phyloP scores from a whole-genome alignment of 2,888 invertebrate species.

The Drosophila mettleri region DNA sequence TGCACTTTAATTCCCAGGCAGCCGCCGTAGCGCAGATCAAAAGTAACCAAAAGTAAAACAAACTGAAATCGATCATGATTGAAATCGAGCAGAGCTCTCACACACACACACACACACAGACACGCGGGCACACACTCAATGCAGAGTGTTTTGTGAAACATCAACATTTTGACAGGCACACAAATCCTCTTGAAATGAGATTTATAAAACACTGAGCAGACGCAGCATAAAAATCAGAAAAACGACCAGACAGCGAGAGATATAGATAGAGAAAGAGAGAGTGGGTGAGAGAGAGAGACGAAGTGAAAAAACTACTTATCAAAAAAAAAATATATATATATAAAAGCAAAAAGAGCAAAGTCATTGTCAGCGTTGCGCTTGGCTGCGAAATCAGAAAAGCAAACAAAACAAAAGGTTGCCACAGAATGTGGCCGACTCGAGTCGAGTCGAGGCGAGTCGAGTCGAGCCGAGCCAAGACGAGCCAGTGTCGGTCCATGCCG shows the following conservation, averaged over 20 bases:
- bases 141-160: slow-evolving; percentile 79
- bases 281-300: not conserved
- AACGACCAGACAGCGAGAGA: not conserved
- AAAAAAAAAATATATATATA: too few species aligned
- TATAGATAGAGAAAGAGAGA: not conserved
- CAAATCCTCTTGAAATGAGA: slow-evolving; percentile 80
- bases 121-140: slow-evolving; percentile 8
- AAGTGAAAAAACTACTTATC: slow-evolving; percentile 16
- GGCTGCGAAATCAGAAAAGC: slow-evolving; percentile 77
- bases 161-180: slow-evolving; percentile 82
- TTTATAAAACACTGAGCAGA: slow-evolving; percentile 78
- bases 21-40: slow-evolving; percentile 59
- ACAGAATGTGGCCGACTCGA: slow-evolving; percentile 51
- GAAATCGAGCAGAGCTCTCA: slow-evolving; percentile 70
- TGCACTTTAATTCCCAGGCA: slow-evolving; percentile 72
- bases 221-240: slow-evolving; percentile 43
- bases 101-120: slow-evolving; percentile 12
- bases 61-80: slow-evolving; percentile 82
- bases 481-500: slow-evolving; percentile 13
- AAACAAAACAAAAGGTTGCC: slow-evolving; percentile 72
- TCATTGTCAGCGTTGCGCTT: slow-evolving; percentile 82
- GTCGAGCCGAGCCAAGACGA: slow-evolving; percentile 1
- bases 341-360: slow-evolving; percentile 73
- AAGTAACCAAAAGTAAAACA: slow-evolving; percentile 65
- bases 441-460: slow-evolving; percentile 3